Conservation (phyloP, 1,140 invertebrate species). For the Lasaia peninsularis region DNA sequence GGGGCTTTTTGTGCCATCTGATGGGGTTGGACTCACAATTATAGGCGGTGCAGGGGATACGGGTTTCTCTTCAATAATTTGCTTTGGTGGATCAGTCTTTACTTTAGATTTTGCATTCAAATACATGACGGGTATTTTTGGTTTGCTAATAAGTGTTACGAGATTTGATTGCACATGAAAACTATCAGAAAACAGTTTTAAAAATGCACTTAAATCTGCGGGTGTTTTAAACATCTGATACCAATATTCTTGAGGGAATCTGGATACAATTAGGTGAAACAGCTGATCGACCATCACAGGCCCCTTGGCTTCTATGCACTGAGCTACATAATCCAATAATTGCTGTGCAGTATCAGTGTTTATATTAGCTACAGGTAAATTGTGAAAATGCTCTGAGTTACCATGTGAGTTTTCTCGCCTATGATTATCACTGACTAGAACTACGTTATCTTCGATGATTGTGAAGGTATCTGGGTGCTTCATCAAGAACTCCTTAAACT, state of each 20-base stretch:
- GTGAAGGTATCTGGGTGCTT: slow-evolving; percentile 92
- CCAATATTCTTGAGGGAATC: slow-evolving; percentile 87
- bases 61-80: slow-evolving; percentile 53
- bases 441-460: slow-evolving; percentile 90
- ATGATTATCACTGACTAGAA: slow-evolving; percentile 79
- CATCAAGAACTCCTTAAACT: slow-evolving; percentile 93
- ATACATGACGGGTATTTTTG: slow-evolving; percentile 81
- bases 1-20: slow-evolving; percentile 63
- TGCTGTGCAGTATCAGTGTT: slow-evolving; percentile 88
- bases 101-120: slow-evolving; percentile 67
- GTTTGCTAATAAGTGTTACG: slow-evolving; percentile 86
- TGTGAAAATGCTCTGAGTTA: slow-evolving; percentile 80
- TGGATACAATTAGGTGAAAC: slow-evolving; percentile 87
- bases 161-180: slow-evolving; percentile 94
- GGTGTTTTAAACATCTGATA: slow-evolving; percentile 91
- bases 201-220: slow-evolving; percentile 90
- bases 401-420: slow-evolving; percentile 77
- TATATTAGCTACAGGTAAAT: slow-evolving; percentile 86
- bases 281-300: slow-evolving; percentile 91
- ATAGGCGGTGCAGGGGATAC: slow-evolving; percentile 52
- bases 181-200: slow-evolving; percentile 92
- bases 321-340: slow-evolving; percentile 87
- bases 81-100: slow-evolving; percentile 71
- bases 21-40: slow-evolving; percentile 64
- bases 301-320: slow-evolving; percentile 87